phyloP scores from a whole-genome alignment of 1,140 invertebrate species.

The Musca vetustissima region DNA sequence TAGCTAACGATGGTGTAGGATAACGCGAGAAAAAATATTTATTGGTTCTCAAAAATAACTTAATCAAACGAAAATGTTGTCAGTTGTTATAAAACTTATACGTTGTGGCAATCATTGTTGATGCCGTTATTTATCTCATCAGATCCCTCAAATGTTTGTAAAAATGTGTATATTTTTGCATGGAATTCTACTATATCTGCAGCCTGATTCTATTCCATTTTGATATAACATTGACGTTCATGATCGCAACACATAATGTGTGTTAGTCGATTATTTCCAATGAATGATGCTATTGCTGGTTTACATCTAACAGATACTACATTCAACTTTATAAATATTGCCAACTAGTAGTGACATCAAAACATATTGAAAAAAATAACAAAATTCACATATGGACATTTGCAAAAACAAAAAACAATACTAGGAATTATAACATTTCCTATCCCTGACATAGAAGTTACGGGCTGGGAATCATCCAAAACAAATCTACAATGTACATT shows the following conservation, averaged over 20 bases:
- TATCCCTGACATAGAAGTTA: too few species aligned
- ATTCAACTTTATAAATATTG: slow-evolving; percentile 15
- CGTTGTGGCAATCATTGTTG: not conserved
- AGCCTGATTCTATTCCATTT: not conserved
- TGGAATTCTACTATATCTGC: too few species aligned
- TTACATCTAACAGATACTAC: too few species aligned
- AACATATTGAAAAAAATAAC: slow-evolving; percentile 11
- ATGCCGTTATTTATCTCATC: not conserved
- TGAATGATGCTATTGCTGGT: too few species aligned
- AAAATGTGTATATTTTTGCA: too few species aligned
- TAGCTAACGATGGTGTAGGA: too few species aligned
- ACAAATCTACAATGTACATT: not conserved
- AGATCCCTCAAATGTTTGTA: too few species aligned
- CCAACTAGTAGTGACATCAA: slow-evolving; percentile 13
- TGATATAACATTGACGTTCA: not conserved
- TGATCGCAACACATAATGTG: not conserved
- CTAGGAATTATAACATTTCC: not conserved
- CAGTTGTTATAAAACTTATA: slow-evolving; percentile 2
- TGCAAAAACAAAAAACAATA: not conserved
- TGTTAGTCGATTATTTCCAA: not conserved
- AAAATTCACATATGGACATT: too few species aligned
- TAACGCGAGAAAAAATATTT: too few species aligned
- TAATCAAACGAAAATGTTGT: slow-evolving; percentile 9
- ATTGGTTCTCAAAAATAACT: too few species aligned
- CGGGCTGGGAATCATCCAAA: not conserved